Evolutionary conservation across 2,113 vertebrate species (phyloP).

Genomic region (Mesitornis unicolor): DNA sequence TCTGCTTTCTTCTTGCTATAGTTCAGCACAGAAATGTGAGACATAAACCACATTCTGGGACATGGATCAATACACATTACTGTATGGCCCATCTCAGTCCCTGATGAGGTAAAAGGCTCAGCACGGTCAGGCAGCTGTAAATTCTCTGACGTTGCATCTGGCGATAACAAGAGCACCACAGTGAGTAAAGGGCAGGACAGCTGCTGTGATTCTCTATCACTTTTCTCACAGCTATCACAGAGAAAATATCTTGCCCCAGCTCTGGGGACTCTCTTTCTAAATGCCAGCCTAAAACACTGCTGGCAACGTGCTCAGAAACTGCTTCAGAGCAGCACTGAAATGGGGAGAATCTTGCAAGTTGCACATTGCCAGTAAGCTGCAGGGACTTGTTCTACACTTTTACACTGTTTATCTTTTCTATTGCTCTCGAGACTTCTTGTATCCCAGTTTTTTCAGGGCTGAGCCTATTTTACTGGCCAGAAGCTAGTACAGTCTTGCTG

Average conservation of each 20-base stretch:
- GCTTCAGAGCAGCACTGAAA: not conserved
- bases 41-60: conserved; percentile 33
- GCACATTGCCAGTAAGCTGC: not conserved
- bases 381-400: not conserved
- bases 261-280: not conserved
- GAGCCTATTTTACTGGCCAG: not conserved
- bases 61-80: conserved; percentile 53
- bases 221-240: not conserved
- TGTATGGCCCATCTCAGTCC: not conserved
- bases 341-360: not conserved
- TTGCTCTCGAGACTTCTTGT: not conserved
- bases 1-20: not conserved
- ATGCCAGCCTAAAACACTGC: not conserved
- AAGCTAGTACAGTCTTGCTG: not conserved
- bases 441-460: not conserved
- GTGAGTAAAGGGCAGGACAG: not conserved
- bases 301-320: not conserved
- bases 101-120: conserved; percentile 48
- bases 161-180: not conserved
- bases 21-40: conserved; percentile 7
- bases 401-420: not conserved
- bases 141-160: not conserved
- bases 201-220: not conserved
- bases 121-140: conserved; percentile 5
- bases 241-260: not conserved